phyloP scores from a whole-genome alignment of 2,113 vertebrate species.

The Istiophorus platypterus region DNA sequence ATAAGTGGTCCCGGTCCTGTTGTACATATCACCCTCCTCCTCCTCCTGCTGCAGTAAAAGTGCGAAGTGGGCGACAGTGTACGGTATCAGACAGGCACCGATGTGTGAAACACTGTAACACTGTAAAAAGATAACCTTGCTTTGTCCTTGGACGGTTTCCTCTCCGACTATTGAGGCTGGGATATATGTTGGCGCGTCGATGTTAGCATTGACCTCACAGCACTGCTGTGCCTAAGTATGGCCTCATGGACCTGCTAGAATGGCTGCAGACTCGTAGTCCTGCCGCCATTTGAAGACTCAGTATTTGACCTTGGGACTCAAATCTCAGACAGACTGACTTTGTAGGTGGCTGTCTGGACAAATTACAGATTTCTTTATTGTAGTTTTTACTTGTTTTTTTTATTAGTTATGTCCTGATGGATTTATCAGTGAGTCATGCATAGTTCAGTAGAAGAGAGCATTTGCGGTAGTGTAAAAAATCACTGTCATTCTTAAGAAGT shows the following conservation, averaged over 20 bases:
- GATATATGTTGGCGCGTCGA: background rate
- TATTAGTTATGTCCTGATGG: conserved; percentile 9
- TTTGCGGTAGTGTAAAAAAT: background rate
- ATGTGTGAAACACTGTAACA: background rate
- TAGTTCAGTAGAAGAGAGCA: background rate
- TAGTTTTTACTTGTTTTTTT: background rate
- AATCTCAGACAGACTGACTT: background rate
- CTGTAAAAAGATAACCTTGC: background rate
- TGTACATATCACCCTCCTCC: background rate
- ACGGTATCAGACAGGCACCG: background rate
- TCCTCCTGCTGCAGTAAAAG: conserved; percentile 7
- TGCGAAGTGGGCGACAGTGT: conserved; percentile 6
- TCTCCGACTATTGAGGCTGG: background rate
- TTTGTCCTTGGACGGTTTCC: conserved; percentile 23
- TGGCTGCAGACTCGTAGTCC: background rate
- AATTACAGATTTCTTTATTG: conserved; percentile 6
- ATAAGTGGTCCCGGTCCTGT: background rate
- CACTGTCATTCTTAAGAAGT: conserved; percentile 14
- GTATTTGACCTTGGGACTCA: background rate
- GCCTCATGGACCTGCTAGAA: background rate
- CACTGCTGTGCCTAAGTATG: background rate
- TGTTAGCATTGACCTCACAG: background rate
- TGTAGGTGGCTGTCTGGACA: background rate
- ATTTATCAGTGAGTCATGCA: conserved; percentile 2
- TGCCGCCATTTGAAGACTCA: background rate